Evolutionary conservation across 2,113 vertebrate genomes (phyloP).

Genomic region (Rhipidura dahli): DNA sequence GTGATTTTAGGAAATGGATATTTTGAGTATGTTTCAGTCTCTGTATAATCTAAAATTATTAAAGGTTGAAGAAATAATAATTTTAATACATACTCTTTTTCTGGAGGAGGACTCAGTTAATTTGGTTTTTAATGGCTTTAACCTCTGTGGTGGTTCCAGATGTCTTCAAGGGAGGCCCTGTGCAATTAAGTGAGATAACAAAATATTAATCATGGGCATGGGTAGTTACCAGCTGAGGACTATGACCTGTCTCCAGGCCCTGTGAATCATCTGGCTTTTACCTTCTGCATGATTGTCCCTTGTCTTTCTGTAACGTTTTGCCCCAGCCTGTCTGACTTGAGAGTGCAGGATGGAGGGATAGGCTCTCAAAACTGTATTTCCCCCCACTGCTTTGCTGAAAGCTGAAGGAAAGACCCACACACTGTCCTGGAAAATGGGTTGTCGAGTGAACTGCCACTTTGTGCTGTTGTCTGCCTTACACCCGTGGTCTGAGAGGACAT

Average conservation of each 20-base stretch:
- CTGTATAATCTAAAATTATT: conserved; percentile 3
- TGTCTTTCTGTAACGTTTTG: background rate
- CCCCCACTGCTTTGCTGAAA: background rate
- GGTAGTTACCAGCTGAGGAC: background rate
- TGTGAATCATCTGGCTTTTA: background rate
- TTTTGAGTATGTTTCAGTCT: background rate
- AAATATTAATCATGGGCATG: background rate
- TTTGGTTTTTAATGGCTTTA: background rate
- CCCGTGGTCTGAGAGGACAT: background rate
- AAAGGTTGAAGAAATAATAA: background rate
- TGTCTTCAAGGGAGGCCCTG: background rate
- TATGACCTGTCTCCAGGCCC: background rate
- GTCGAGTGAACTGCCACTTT: background rate
- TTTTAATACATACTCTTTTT: background rate
- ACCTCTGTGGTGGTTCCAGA: background rate
- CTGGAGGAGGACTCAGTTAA: background rate
- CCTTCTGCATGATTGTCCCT: background rate
- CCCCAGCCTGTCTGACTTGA: background rate
- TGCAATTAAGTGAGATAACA: background rate
- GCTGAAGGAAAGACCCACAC: background rate
- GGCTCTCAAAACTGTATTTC: background rate
- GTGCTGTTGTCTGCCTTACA: background rate
- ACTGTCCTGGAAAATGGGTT: background rate
- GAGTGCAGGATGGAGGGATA: rapidly evolving
- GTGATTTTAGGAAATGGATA: background rate